Base-by-base conservation (phyloP, 2,888 invertebrate genomes). In the Bellardia pandia region DNA sequence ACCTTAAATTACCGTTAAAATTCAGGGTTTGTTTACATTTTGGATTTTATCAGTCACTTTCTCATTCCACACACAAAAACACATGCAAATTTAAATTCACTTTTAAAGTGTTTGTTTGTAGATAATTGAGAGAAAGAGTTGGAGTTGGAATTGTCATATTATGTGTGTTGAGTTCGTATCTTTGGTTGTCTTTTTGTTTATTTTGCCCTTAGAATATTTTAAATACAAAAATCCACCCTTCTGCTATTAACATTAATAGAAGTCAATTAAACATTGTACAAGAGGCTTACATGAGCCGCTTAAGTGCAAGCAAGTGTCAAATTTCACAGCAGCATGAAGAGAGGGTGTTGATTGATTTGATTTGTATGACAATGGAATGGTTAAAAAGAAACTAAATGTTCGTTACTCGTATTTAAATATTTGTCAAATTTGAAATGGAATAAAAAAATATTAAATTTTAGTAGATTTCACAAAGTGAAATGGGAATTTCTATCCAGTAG, bases 231-330 rank as follows among this genome's bases (percentile, higher is more conserved):
- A 80, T 68, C 77, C 58, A 77, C 84, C 87, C 86, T 68, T 64
- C 51, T 66, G 30, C 51, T 48, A 74, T 81, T 84, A 74, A 68
- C 81, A 78, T 85, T 85, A 87, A 87, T 87, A 74, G 81, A 87
- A 87, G 87, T 87, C 87, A 87, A 87, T 87, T 87, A 87, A 87
- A 76, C 58, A 76, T 66, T 53, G 2, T 16, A 80, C 40, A 79
- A 75, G 60, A 51, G 84, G 69, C 40, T 81, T 81, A 81, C 80
- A 74, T 56, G 9, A 37, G n/a, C 40, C 14, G 78, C 33, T 85
- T 83, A 81, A 85, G 85, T 87, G 79, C 62, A 74, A 68, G 68
- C 87, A 85, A 87, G 85, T 85, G 87, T 87, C 85, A 87, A 81
- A 40, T 74, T 56, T 85, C 85, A 53, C 87, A 85, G 48, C 62